Conservation (phyloP, 1,140 invertebrate species). For the Copidosoma floridanum region DNA sequence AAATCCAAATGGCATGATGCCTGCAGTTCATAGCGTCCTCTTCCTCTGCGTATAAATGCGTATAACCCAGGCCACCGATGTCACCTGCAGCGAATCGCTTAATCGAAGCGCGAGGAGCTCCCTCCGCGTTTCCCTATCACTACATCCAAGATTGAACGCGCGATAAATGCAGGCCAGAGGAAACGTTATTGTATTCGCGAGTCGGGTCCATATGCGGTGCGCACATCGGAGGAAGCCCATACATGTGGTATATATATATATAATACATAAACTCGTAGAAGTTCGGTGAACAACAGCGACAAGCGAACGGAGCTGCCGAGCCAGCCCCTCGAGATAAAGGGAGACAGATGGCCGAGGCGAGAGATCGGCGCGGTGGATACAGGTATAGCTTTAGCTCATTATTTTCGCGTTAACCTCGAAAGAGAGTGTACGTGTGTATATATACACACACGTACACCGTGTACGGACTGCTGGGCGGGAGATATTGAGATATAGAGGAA, state of each 20-base stretch:
- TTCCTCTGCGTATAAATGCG: not conserved
- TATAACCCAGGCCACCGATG: not conserved
- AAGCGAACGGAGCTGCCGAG: not conserved
- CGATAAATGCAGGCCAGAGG: constrained; percentile 26
- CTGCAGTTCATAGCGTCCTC: not conserved
- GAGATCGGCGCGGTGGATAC: constrained; percentile 30
- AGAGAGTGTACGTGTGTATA: too few species aligned
- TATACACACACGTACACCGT: too few species aligned
- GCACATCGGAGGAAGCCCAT: too few species aligned
- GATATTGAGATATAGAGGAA: not conserved
- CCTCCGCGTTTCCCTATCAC: not conserved
- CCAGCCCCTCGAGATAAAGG: constrained; percentile 17
- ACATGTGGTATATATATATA: too few species aligned
- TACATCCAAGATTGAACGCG: constrained; percentile 29
- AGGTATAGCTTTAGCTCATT: constrained; percentile 36
- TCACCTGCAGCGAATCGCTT: constrained; percentile 13
- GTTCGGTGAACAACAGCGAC: too few species aligned
- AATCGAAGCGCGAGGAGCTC: constrained; percentile 3
- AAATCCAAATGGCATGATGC: too few species aligned
- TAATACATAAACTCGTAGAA: too few species aligned
- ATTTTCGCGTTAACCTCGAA: constrained; percentile 35
- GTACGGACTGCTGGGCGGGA: not conserved
- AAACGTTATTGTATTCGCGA: too few species aligned
- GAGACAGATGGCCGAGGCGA: constrained; percentile 24
- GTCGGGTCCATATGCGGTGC: not conserved